Evolutionary conservation across 2,888 invertebrate species (phyloP).

Genomic region (Oscheius myriophilus): DNA sequence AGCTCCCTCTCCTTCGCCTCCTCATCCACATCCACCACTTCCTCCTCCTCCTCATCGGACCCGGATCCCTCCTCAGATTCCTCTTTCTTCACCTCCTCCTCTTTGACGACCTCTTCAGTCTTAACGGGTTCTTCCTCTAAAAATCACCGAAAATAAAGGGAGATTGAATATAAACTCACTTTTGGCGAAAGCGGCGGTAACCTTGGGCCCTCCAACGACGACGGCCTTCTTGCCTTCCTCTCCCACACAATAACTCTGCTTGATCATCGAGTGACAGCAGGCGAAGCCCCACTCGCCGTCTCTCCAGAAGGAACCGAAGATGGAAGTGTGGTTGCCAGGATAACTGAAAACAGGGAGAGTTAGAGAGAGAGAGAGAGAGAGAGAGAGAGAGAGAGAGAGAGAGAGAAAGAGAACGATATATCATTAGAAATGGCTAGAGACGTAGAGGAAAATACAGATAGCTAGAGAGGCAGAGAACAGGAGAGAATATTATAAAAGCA

Average conservation of each 20-base stretch:
- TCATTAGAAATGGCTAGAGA: background rate
- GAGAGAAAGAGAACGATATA: background rate
- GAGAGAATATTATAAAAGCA: too few species aligned
- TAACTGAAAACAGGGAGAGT: conserved; percentile 40
- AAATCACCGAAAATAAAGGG: background rate
- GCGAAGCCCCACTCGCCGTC: conserved; percentile 93
- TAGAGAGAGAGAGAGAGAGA: conserved; percentile 6
- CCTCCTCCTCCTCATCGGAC: conserved; percentile 32
- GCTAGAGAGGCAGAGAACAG: too few species aligned
- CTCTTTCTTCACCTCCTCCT: conserved; percentile 31
- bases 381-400: background rate
- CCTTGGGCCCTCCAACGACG: conserved; percentile 25
- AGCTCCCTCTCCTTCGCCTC: conserved; percentile 37
- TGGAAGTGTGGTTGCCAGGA: conserved; percentile 88
- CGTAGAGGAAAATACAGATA: too few species aligned
- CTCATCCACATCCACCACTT: conserved; percentile 33
- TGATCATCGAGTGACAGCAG: conserved; percentile 90
- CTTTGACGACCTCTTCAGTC: conserved; percentile 74
- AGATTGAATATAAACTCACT: background rate
- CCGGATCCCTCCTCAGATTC: conserved; percentile 32
- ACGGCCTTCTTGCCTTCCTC: conserved; percentile 73
- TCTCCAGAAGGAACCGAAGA: conserved; percentile 96
- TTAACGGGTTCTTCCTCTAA: background rate
- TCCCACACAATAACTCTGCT: conserved; percentile 87
- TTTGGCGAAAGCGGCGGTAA: conserved; percentile 18